Evolutionary conservation across 2,113 vertebrate genomes (phyloP).

Genomic region (Peromyscus maniculatus): DNA sequence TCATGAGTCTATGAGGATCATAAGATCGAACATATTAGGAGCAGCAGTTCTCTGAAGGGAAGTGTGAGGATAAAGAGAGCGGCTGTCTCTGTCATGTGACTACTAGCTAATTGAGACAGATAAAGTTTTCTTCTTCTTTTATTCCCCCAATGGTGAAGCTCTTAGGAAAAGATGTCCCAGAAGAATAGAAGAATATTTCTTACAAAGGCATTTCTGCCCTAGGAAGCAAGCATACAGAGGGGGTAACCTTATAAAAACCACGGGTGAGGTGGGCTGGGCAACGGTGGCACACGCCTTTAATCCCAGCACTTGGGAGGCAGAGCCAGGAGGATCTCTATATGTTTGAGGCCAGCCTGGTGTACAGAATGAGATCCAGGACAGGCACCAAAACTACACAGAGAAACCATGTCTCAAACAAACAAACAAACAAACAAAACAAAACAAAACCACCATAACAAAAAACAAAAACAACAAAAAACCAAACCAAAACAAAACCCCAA

Average conservation of each 20-base stretch:
- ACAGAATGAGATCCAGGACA: too few relatives aligned
- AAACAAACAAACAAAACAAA: too few relatives aligned
- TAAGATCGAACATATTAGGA: constrained; percentile 5
- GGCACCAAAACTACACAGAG: too few relatives aligned
- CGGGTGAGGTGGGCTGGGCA: not conserved
- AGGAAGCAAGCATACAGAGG: not conserved
- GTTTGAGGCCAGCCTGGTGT: too few relatives aligned
- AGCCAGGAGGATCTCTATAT: too few relatives aligned
- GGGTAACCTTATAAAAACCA: not conserved
- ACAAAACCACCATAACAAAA: too few relatives aligned
- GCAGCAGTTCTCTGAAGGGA: not conserved
- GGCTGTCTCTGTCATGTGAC: not conserved
- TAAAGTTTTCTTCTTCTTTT: not conserved
- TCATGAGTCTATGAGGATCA: not conserved
- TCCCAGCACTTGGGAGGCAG: too few relatives aligned
- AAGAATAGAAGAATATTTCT: constrained; percentile 11
- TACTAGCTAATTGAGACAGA: not conserved
- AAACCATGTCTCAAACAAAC: too few relatives aligned
- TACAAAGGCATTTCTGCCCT: not conserved
- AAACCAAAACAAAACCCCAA: too few relatives aligned
- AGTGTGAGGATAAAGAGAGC: not conserved
- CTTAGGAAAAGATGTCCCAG: constrained; percentile 36
- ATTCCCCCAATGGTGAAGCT: not conserved
- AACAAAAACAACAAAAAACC: too few relatives aligned
- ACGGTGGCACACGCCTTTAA: too few relatives aligned